Conservation (phyloP, 2,888 invertebrate species). For the Polia nebulosa region DNA sequence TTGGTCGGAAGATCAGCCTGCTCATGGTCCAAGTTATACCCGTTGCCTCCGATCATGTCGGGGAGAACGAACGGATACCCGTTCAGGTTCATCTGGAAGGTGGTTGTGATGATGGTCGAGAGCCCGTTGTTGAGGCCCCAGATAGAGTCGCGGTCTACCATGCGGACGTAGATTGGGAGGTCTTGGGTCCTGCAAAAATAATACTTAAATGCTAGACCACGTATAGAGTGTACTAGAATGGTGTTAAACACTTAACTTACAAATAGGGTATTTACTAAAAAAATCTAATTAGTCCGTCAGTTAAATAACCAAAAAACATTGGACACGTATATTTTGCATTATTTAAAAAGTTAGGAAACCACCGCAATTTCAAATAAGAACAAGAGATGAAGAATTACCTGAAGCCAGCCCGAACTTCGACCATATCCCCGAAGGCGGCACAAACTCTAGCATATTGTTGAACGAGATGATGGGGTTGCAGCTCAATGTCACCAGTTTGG, state of each 20-base stretch:
- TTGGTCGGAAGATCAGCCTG: constrained; percentile 89
- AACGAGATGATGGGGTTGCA: constrained; percentile 91
- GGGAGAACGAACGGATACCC: constrained; percentile 95
- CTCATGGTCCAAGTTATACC: constrained; percentile 87
- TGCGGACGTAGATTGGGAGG: constrained; percentile 93
- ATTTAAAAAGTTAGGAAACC: no score
- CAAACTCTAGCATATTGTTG: constrained; percentile 90
- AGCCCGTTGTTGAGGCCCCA: constrained; percentile 94
- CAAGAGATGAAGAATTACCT: no score
- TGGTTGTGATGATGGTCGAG: constrained; percentile 93
- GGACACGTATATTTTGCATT: no score
- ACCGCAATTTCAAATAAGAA: no score
- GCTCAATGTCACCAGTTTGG: constrained; percentile 82
- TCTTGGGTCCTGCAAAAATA: constrained; percentile 91
- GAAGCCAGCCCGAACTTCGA: constrained; percentile 89
- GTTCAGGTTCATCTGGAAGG: constrained; percentile 92
- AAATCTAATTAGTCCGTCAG: no score
- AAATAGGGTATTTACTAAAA: no score
- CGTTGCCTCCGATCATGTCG: constrained; percentile 95
- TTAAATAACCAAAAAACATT: no score
- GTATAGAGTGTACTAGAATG: no score
- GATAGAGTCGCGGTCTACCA: constrained; percentile 94
- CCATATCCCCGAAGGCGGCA: constrained; percentile 91
- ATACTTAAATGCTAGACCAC: no score
- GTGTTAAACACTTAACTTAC: no score